Conservation (phyloP, 2,888 invertebrate genomes). For the Drosophila mimica region DNA sequence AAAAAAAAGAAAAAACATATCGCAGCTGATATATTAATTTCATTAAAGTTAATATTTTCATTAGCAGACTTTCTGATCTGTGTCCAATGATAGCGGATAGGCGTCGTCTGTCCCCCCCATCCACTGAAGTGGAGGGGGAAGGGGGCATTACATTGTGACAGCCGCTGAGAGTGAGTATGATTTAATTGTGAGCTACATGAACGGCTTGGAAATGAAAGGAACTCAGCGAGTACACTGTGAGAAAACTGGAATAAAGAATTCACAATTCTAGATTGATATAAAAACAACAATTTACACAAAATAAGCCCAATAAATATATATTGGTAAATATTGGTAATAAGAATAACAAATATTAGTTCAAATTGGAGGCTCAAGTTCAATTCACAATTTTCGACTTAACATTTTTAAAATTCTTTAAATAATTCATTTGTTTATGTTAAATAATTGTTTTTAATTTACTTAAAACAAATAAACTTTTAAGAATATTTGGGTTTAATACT, state of each 20-base stretch:
- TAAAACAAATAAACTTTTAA: no score
- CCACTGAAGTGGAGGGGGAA: conserved; percentile 12
- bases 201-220: conserved; percentile 65
- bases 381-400: not conserved
- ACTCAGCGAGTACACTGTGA: conserved; percentile 32
- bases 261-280: not conserved
- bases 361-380: not conserved
- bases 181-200: conserved; percentile 65
- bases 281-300: not conserved
- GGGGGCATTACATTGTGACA: conserved; percentile 50
- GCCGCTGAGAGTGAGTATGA: conserved; percentile 55
- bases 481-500: no score
- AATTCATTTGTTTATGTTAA: not conserved
- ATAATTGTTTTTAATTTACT: no score
- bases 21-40: conserved; percentile 71
- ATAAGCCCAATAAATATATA: not conserved
- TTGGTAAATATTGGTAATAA: not conserved
- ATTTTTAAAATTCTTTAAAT: not conserved
- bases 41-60: conserved; percentile 77
- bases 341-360: not conserved
- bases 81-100: conserved; percentile 55
- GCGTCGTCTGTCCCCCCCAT: not conserved
- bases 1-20: not conserved
- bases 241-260: not conserved
- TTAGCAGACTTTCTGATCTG: conserved; percentile 72